phyloP scores from a whole-genome alignment of 2,888 invertebrate genomes.

The Uropetala carovei region DNA sequence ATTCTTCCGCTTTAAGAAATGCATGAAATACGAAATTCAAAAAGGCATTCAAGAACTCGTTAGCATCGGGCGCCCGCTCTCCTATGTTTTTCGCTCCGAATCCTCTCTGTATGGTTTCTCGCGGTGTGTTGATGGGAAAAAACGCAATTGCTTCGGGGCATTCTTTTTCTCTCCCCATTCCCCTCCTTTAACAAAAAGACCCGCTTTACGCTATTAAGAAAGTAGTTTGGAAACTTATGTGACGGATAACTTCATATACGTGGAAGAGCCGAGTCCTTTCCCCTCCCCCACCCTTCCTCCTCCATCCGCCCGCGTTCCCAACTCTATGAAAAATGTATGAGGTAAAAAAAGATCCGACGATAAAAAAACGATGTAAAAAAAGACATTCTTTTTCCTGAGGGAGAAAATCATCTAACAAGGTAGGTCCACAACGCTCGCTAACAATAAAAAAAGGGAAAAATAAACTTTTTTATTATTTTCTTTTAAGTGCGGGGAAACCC shows the following conservation, averaged over 20 bases:
- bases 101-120: neutral
- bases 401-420: neutral
- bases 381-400: neutral
- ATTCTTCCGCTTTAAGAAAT: conserved; percentile 8
- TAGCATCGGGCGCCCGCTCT: neutral
- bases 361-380: neutral
- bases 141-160: neutral
- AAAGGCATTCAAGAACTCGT: conserved; percentile 8
- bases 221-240: conserved; percentile 59
- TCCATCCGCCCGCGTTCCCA: too few species aligned
- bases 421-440: neutral
- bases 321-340: conserved; percentile 46
- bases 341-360: neutral
- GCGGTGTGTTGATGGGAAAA: conserved; percentile 30
- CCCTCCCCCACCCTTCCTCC: neutral
- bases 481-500: neutral
- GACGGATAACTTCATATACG: conserved; percentile 45
- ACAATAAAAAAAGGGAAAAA: conserved; percentile 16
- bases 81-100: neutral
- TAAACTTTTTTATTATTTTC: neutral
- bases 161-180: conserved; percentile 18
- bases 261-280: neutral
- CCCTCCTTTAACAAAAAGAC: neutral
- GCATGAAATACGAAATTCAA: conserved; percentile 44
- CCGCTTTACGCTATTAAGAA: conserved; percentile 30